phyloP scores from a whole-genome alignment of 64 coral and sea anemone species.

The Actinia tenebrosa region DNA sequence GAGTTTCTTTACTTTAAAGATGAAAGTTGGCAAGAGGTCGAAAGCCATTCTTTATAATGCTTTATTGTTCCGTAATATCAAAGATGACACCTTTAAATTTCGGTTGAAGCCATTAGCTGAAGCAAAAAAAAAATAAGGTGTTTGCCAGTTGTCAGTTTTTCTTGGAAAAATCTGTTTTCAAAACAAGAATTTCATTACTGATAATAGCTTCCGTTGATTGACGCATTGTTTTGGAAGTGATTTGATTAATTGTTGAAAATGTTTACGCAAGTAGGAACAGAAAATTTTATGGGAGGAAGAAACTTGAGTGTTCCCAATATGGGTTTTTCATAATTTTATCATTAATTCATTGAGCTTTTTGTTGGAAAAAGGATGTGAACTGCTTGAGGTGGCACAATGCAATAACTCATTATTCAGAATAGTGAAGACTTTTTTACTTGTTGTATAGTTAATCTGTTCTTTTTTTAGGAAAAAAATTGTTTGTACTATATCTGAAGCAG shows the following conservation, averaged over 20 bases:
- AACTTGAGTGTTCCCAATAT: too few relatives aligned
- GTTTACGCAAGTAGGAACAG: neutral
- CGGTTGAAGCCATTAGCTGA: neutral
- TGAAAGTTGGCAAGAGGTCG: neutral
- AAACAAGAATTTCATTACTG: neutral
- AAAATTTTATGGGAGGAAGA: neutral
- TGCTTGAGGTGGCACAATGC: too few relatives aligned
- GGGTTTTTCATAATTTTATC: too few relatives aligned
- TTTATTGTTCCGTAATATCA: neutral
- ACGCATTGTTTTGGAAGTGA: neutral
- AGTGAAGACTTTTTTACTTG: too few relatives aligned
- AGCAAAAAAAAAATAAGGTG: neutral
- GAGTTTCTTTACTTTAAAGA: neutral
- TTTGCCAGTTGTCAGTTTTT: neutral
- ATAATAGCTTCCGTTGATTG: neutral
- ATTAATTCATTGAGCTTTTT: neutral
- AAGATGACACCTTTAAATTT: neutral
- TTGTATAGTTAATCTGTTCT: too few relatives aligned
- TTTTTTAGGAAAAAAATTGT: too few relatives aligned
- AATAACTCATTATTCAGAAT: too few relatives aligned
- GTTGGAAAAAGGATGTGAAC: too few relatives aligned
- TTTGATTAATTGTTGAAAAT: neutral
- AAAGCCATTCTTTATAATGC: neutral
- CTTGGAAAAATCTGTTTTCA: neutral
- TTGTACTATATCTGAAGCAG: too few relatives aligned